Percentiles rank a stretch among this genome's conserved stretches.
Conservation (phyloP, 2,113 vertebrate genomes). For the Sapajus apella region DNA sequence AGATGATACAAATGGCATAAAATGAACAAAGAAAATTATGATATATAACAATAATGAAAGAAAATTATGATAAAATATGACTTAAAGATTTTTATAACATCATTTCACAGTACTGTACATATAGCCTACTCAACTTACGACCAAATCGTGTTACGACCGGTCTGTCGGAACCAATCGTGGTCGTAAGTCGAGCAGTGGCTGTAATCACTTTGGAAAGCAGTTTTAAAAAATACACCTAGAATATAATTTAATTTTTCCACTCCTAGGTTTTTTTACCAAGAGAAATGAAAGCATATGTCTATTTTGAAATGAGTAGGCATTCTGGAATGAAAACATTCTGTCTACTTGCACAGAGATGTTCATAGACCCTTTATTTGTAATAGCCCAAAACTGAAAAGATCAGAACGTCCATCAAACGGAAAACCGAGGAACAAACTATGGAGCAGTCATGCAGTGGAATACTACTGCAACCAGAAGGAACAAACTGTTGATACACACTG, state of each 20-base stretch:
- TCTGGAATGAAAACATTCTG: neutral
- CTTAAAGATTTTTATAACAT: too few relatives aligned
- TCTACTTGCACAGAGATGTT: neutral
- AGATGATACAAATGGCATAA: too few relatives aligned
- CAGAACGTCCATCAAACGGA: neutral
- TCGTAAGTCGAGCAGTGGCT: too few relatives aligned
- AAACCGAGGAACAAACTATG: neutral
- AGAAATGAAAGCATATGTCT: neutral
- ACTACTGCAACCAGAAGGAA: neutral
- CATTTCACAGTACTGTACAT: too few relatives aligned
- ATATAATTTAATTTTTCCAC: neutral
- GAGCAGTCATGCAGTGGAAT: neutral
- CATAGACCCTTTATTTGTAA: neutral
- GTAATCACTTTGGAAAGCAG: neutral
- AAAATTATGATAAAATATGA: too few relatives aligned
- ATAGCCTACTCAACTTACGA: too few relatives aligned
- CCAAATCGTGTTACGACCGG: too few relatives aligned
- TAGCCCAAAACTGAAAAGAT: neutral
- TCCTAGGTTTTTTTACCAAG: conserved; percentile 16
- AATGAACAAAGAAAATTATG: too few relatives aligned
- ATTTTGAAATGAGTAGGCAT: neutral
- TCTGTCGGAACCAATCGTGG: too few relatives aligned
- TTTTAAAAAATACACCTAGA: neutral
- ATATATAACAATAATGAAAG: too few relatives aligned
- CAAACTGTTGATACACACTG: neutral